These are phyloP conservation scores for Xiphorhynchus elegans DNA, from an alignment of 2,113 vertebrate genomes.

Conservation along the genomic window DNA sequence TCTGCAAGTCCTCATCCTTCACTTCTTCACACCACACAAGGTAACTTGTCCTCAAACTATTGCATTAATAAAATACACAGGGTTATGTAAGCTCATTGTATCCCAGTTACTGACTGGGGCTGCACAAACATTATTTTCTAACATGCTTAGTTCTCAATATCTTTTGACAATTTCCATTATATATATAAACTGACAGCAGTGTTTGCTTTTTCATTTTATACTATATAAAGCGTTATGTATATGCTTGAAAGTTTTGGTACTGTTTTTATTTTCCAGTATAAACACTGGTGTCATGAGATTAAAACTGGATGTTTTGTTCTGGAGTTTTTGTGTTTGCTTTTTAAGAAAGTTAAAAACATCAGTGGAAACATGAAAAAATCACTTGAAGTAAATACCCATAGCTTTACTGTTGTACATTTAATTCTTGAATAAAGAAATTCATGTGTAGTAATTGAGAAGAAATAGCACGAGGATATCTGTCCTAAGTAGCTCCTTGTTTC, in stretches of 20 bases:
- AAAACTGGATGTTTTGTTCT: not conserved
- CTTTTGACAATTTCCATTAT: not conserved
- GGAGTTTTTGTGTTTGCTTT: not conserved
- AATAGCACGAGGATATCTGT: not conserved
- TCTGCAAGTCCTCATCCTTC: not conserved
- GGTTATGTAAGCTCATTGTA: rapidly evolving
- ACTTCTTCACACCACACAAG: not conserved
- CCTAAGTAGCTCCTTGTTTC: not conserved
- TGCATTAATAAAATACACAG: not conserved
- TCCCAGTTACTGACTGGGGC: not conserved
- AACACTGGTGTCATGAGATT: not conserved
- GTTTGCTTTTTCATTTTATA: not conserved
- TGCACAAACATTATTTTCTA: not conserved
- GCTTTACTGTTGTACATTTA: not conserved
- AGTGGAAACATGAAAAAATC: not conserved
- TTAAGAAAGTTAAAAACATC: not conserved
- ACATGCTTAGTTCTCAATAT: not conserved
- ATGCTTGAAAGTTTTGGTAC: not conserved
- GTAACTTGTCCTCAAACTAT: not conserved
- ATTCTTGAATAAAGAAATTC: not conserved
- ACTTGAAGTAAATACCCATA: not conserved
- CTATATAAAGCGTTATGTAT: not conserved
- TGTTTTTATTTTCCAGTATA: not conserved
- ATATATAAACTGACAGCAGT: not conserved
- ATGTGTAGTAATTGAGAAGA: not conserved